These are phyloP conservation scores for Notoglanidium macrostoma DNA, from an alignment of 2,797 vertebrate genomes.

Conservation along the genomic window DNA sequence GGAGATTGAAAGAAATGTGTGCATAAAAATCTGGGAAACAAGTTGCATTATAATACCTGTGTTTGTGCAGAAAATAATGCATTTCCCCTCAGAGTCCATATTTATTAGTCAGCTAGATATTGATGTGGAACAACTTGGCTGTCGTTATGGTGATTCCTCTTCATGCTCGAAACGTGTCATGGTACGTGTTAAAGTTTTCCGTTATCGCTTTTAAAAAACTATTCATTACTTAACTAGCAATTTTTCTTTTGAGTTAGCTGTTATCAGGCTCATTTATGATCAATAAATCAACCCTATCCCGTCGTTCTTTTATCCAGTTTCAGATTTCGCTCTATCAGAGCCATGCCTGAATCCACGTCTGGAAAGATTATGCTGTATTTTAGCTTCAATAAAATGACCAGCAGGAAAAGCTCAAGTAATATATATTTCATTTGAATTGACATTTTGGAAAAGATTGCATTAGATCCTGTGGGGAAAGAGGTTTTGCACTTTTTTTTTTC, in stretches of 20 bases:
- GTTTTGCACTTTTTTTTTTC: not conserved
- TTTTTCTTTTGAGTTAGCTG: not conserved
- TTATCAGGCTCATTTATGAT: not conserved
- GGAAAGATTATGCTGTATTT: not conserved
- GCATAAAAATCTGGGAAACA: not conserved
- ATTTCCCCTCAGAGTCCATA: not conserved
- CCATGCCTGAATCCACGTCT: not conserved
- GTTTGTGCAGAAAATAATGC: not conserved
- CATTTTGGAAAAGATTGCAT: not conserved
- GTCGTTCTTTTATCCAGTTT: not conserved
- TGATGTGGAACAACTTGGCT: not conserved
- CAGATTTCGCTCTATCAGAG: not conserved
- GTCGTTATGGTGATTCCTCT: not conserved
- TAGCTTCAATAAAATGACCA: not conserved
- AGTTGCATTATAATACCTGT: not conserved
- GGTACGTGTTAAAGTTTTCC: not conserved
- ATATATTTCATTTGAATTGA: not conserved
- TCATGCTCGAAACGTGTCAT: not conserved
- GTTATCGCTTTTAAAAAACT: not conserved
- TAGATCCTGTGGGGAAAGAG: not conserved
- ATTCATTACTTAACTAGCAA: not conserved
- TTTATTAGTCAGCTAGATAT: not conserved
- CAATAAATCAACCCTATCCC: not conserved
- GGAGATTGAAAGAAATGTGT: not conserved
- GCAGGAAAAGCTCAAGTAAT: not conserved